Evolutionary conservation across 1,140 invertebrate species (phyloP), one percentile per base, ranked within the genome.

Genomic region (Sitobion miscanthi): DNA sequence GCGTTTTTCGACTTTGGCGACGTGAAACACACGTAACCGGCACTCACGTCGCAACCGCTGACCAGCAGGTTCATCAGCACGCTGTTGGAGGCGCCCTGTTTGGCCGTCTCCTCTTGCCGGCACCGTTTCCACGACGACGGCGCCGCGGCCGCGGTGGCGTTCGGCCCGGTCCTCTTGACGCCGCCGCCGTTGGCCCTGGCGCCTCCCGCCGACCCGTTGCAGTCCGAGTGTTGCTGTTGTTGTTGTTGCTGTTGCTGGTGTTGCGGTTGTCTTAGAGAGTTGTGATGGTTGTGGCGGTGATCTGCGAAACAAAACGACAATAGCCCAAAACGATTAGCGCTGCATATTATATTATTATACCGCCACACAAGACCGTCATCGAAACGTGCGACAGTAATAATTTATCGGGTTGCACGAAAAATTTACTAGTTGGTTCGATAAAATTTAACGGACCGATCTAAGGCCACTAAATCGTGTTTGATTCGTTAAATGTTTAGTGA

Each of bases 51-150:
- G 96, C 98, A 98, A 95, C 98, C 98, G 96, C 97, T 98, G 95
- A 98, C 97, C 95, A 98, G 96, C 93, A 98, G 96, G 96, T 98
- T 98, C 97, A 98, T 98, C 94, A 98, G 96, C 94, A 98, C 98
- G 95, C 97, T 97, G 94, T 94, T 94, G 45, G 94, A 94, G 8
- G 91, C 38, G 9, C 91, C 91, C 45, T 90, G 94, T 92, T 94
- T 94, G 38, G 94, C 85, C 88, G 89, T 88, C 49, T 93, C 54
- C 42, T 90, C 91, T 45, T 91, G 45, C 14, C 77, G 54, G 52
- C 94, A 62, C 82, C 94, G 89, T 91, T 86, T 85, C 93, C 87
- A 93, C 38, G 83, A 45, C 83, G 52, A 85, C 4, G 82, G 25
- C 7, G n/a, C 30, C 23, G 62, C 25, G 23, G 45, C 42, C n/a